Base-by-base conservation (phyloP, 2,797 vertebrate species). In the Atherinosoma microstoma region DNA sequence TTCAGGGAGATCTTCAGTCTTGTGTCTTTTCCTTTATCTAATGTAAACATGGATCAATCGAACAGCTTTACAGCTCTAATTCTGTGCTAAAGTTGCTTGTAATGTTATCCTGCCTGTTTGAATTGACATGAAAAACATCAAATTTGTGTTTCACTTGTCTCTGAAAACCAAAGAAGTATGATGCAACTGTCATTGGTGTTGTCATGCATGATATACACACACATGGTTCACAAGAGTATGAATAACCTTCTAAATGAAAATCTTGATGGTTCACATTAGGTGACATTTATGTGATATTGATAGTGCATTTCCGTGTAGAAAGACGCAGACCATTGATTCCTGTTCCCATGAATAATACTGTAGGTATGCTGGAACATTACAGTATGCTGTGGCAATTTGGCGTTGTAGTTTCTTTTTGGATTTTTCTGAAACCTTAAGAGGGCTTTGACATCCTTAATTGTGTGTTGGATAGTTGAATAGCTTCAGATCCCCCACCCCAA, bases 101-200 rank as follows among this genome's bases (percentile, higher is more conserved):
- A 74, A 93, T 94, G 92, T 49, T 34, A 76, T 81, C 73, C 4
- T 71, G 79, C 92, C 76, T 88, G 91, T 94, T 93, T 90, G 7
- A 0, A 10, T 1, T 58, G 30, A 32, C 34, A 20, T 71, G 12
- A 78, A 58, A 35, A 67, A 58, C 11, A 15, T 0, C 34, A 30
- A 22, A 18, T 45, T 64, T 62, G 20, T 69, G 9, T 69, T 63
- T 49, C 6, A n/a, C 4, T 47, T 66, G 2, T n/a, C 57, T 16
- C 20, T 11, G 16, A 54, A 54, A 54, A 64, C 2, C 22, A 34
- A 30, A 35, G 9, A 16, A 6, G 13, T 29, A 2, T 58, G 7
- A 3, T 0, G 2, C 60, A 36, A 20, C 45, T 27, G 24, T 27
- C 30, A 32, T 32, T 32, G 6, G 3, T 32, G 30, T 32, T 32